Percentiles rank a stretch among this genome's conserved stretches.
Evolutionary conservation across 1,140 invertebrate species (phyloP).

Genomic region (Diachasmimorpha longicaudata): DNA sequence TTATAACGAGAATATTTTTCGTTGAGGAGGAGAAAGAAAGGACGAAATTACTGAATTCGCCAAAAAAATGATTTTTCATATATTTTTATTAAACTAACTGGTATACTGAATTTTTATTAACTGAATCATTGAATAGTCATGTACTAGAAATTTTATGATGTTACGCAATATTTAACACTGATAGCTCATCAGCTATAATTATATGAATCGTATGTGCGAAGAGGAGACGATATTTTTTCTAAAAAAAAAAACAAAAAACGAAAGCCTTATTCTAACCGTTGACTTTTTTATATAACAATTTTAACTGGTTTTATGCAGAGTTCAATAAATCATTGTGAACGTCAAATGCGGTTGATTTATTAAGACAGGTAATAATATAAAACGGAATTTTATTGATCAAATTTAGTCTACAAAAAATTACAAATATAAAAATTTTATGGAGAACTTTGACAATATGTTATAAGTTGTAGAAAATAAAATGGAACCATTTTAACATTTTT

Average conservation of each 20-base stretch:
- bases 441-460: neutral
- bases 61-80: constrained; percentile 44
- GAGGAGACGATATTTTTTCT: neutral
- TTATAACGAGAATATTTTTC: constrained; percentile 88
- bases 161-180: neutral
- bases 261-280: constrained; percentile 1
- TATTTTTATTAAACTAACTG: neutral
- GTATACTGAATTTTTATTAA: neutral
- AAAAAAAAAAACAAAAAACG: neutral
- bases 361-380: neutral
- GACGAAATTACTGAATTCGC: constrained; percentile 52
- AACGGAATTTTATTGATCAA: neutral
- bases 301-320: neutral
- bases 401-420: neutral
- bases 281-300: constrained; percentile 9
- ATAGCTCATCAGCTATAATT: neutral
- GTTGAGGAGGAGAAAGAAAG: constrained; percentile 67
- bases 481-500: neutral
- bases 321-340: neutral
- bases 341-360: neutral
- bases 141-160: neutral
- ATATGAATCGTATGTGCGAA: neutral
- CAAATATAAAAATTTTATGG: neutral
- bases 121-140: neutral
- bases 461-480: neutral